Conservation (phyloP, 2,888 invertebrate genomes). For the Brachyptera risi region DNA sequence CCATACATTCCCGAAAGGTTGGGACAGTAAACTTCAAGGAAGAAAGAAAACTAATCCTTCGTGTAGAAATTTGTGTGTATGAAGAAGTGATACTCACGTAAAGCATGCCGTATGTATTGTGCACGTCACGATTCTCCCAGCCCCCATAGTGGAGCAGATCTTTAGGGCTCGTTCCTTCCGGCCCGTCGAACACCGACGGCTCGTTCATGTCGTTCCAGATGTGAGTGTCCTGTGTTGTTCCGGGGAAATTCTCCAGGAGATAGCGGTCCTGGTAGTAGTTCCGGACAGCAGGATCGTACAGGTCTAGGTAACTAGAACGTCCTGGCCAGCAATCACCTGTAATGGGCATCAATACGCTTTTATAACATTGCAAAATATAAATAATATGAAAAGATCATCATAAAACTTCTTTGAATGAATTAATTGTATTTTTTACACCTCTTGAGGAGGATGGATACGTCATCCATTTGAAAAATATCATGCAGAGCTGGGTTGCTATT, state of each 20-base stretch:
- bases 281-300: slow-evolving; percentile 79
- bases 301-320: slow-evolving; percentile 90
- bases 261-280: slow-evolving; percentile 75
- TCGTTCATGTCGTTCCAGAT: slow-evolving; percentile 99
- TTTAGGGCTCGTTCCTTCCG: slow-evolving; percentile 97
- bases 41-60: no score
- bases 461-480: no score
- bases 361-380: no score
- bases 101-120: slow-evolving; percentile 86
- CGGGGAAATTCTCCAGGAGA: slow-evolving; percentile 66
- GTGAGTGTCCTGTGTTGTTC: slow-evolving; percentile 78
- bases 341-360: no score
- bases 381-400: no score
- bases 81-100: slow-evolving; percentile 53
- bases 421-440: no score
- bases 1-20: no score
- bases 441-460: no score
- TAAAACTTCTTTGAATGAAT: no score
- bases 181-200: slow-evolving; percentile 97
- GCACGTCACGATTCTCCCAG: slow-evolving; percentile 91
- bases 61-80: no score
- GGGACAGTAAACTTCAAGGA: no score
- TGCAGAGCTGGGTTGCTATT: no score
- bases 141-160: slow-evolving; percentile 83
- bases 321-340: slow-evolving; percentile 99